Evolutionary conservation across 2,888 invertebrate species (phyloP).

Genomic region (Tribolium freemani): DNA sequence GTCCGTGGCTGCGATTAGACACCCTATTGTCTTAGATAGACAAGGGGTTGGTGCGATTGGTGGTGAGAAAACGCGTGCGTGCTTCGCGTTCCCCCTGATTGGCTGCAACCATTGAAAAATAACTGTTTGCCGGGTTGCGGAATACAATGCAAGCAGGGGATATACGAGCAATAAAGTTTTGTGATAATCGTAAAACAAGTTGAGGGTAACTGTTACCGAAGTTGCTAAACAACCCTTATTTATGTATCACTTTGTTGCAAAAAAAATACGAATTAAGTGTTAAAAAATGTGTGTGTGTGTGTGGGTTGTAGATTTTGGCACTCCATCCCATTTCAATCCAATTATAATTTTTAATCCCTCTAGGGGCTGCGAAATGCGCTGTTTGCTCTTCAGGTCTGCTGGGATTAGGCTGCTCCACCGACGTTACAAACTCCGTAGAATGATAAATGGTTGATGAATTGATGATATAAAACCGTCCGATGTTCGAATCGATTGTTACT

Average conservation of each 20-base stretch:
- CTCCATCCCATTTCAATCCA: constrained; percentile 62
- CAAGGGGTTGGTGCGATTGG: constrained; percentile 57
- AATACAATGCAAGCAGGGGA: neutral
- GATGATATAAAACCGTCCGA: neutral
- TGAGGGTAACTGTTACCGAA: too few species aligned
- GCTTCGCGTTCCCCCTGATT: constrained; percentile 59
- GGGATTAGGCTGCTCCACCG: constrained; percentile 36
- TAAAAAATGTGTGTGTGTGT: neutral
- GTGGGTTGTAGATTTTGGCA: constrained; percentile 37
- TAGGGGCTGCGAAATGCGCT: constrained; percentile 61
- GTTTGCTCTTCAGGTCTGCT: constrained; percentile 59
- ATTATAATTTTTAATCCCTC: constrained; percentile 68
- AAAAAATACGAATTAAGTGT: neutral
- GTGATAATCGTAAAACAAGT: too few species aligned
- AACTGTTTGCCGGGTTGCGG: constrained; percentile 3
- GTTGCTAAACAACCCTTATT: too few species aligned
- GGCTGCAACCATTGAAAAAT: constrained; percentile 48
- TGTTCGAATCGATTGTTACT: neutral
- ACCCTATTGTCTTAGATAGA: constrained; percentile 60
- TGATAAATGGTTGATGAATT: neutral
- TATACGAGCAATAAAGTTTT: too few species aligned
- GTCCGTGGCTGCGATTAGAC: constrained; percentile 50
- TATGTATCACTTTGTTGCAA: too few species aligned
- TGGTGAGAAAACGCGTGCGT: constrained; percentile 60
- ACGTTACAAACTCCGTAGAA: constrained; percentile 18